Evolutionary conservation across 2,888 invertebrate species (phyloP), one percentile per base, ranked within the genome.

Genomic region (Aspidiotus rigidus): DNA sequence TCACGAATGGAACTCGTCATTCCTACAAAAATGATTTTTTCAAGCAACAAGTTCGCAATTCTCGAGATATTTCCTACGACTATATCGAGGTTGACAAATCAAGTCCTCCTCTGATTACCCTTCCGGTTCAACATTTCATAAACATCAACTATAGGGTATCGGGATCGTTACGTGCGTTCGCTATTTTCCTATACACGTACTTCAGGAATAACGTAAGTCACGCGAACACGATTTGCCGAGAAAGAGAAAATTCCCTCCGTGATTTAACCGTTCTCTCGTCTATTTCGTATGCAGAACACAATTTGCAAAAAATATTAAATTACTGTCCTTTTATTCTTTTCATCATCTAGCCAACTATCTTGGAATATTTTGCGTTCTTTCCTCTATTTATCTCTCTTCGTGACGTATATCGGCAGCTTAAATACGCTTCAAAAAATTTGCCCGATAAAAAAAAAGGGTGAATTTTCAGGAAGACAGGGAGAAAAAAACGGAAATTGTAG

Each of bases 401-500:
- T 15, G 15, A 41, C 42, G 11, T n/a, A 15, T 13, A 42, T 53
- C 67, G 67, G 60, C 67, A 60, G 67, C 67, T 67, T 67, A 67
- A 53, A 59, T 59, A 67, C 67, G 67, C 60, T 67, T 40, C 59
- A 67, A 60, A 67, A 67, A 67, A 67, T 67, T 67, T 60, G 59
- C 62, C 13, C 28, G 28, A 28, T 28, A 28, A 28, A 28, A 28
- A 28, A 28, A 28, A 28, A 28, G 28, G 28, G 28, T 28, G 28
- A 28, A 28, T 28, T 28, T 62, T n/a, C 10, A 60, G 8, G 9
- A 42, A 64, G 56, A 55, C 56, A n/a, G n/a, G 17, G 56, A 55
- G n/a, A 55, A 17, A 17, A 55, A 28, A 66, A 66, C 66, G 67
- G 67, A 67, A 67, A 67, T 67, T 67, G 67, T 67, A 67, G 67